A percentile compares a stretch with the other conserved stretches of the same genome.
Evolutionary conservation across 2,888 invertebrate genomes (phyloP).

Genomic region (Hirtodrosophila confusa): DNA sequence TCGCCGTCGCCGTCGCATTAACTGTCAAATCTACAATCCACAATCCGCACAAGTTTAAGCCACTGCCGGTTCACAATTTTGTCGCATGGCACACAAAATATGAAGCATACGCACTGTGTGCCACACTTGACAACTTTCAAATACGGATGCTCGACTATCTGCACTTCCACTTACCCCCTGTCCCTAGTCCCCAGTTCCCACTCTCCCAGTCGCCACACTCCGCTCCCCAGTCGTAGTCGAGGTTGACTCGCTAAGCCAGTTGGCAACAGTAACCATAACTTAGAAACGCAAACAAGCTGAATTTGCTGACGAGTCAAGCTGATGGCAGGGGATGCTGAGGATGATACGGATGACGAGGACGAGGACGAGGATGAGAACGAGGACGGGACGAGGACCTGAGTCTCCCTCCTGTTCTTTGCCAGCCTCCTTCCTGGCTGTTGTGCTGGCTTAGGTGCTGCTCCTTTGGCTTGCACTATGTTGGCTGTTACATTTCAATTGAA

Average conservation of each 20-base stretch:
- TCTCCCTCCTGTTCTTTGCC: too few species aligned
- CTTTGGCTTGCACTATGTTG: constrained; percentile 39
- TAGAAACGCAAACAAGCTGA: constrained; percentile 74
- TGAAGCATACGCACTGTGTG: constrained; percentile 52
- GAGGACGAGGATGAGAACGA: background rate
- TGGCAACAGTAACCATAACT: constrained; percentile 77
- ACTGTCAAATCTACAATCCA: constrained; percentile 41
- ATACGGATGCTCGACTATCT: constrained; percentile 22
- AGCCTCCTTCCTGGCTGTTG: too few species aligned
- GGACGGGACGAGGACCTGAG: too few species aligned
- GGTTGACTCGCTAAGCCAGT: constrained; percentile 75
- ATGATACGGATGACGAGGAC: constrained; percentile 2
- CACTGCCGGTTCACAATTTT: constrained; percentile 53
- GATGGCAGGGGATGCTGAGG: constrained; percentile 20
- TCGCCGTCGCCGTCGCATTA: constrained; percentile 5
- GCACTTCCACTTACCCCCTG: too few species aligned
- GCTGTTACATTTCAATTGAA: constrained; percentile 78
- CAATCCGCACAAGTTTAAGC: constrained; percentile 40
- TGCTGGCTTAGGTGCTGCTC: constrained; percentile 26
- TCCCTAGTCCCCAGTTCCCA: background rate
- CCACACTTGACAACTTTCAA: constrained; percentile 21
- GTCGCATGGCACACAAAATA: constrained; percentile 36
- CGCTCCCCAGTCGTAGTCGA: constrained; percentile 4
- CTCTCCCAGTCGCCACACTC: background rate
- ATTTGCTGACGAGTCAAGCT: constrained; percentile 68